phyloP scores from a whole-genome alignment of 2,113 vertebrate species.

The Rhodinocichla rosea region DNA sequence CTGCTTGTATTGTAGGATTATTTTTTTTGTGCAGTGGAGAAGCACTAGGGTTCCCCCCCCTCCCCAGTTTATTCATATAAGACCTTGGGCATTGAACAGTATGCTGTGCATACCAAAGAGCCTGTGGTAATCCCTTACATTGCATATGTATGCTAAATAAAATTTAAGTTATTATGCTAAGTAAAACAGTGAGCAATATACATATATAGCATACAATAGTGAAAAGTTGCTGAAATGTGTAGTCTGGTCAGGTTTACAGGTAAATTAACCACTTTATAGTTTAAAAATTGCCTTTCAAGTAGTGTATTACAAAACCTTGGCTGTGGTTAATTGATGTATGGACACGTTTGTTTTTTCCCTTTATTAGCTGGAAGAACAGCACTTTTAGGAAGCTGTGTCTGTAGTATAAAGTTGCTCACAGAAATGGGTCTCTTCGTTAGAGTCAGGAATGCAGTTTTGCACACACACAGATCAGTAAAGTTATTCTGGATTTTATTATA shows the following conservation, averaged over 20 bases:
- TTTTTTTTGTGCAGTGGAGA: neutral
- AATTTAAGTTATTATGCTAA: neutral
- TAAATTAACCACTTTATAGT: slow-evolving; percentile 9
- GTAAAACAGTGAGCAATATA: neutral
- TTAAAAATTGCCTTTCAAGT: slow-evolving; percentile 8
- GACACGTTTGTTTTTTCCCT: neutral
- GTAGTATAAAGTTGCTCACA: neutral
- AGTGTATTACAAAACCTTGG: neutral
- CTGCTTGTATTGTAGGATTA: neutral
- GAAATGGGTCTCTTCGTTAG: neutral
- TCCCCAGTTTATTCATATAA: neutral
- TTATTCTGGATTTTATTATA: slow-evolving; percentile 6
- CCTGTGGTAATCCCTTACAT: neutral
- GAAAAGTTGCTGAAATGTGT: slow-evolving; percentile 5
- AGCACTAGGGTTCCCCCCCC: rapidly evolving
- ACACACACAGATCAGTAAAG: neutral
- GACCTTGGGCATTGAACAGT: neutral
- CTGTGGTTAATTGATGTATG: neutral
- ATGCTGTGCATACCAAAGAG: neutral
- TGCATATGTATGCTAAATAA: neutral
- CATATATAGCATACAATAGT: neutral
- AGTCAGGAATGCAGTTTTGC: neutral
- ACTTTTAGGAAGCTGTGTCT: neutral
- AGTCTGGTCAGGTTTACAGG: neutral
- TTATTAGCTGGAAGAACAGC: neutral